Conservation (phyloP, 35 echinoderm and acorn worm species). For the Diadema setosum region DNA sequence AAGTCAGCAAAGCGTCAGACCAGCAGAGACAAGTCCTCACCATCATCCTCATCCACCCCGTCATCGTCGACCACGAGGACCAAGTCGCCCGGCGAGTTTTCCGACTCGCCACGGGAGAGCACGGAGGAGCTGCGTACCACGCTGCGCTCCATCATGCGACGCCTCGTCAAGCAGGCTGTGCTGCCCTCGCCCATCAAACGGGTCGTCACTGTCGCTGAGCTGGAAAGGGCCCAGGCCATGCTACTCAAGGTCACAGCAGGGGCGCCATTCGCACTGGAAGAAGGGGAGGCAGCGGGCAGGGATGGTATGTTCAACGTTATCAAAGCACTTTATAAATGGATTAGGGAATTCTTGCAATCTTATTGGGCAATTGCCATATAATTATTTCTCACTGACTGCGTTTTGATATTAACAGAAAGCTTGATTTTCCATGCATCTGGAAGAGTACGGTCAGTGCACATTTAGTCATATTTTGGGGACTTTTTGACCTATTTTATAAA, state of each 20-base stretch:
- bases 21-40: neutral
- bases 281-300: conserved; percentile 18
- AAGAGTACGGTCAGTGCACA: no score
- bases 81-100: neutral
- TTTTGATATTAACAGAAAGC: no score
- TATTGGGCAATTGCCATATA: no score
- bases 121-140: conserved; percentile 42
- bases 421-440: no score
- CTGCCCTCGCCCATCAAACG: conserved; percentile 92
- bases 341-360: no score
- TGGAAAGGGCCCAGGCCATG: conserved; percentile 94
- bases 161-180: conserved; percentile 88
- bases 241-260: conserved; percentile 76
- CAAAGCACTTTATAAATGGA: no score
- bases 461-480: no score
- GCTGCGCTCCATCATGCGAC: conserved; percentile 85
- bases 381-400: no score
- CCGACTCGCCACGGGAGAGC: neutral
- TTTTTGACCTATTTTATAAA: no score
- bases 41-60: neutral
- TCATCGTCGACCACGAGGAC: neutral
- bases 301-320: no score
- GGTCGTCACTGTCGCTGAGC: conserved; percentile 72
- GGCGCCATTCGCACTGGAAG: conserved; percentile 38
- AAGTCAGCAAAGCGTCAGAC: conserved; percentile 25